A percentile compares a stretch with the other conserved stretches of the same genome.
Conservation (phyloP, 2,888 invertebrate species). For the Patella pellucida region DNA sequence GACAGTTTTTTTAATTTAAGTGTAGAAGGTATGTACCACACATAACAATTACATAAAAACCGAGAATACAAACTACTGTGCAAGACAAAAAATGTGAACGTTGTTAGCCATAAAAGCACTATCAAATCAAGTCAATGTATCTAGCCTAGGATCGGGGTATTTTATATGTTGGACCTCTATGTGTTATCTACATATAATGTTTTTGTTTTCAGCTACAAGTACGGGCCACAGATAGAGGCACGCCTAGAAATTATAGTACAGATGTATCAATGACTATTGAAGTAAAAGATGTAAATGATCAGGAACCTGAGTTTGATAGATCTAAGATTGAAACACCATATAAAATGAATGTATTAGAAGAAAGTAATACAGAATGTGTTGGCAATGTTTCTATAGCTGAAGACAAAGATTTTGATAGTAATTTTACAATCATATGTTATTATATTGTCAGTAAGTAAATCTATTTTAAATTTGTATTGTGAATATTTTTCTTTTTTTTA, state of each 20-base stretch:
- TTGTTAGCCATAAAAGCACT: too few species aligned
- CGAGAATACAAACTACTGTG: too few species aligned
- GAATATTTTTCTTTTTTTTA: not conserved
- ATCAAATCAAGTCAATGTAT: too few species aligned
- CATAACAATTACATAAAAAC: too few species aligned
- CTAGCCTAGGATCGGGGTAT: too few species aligned
- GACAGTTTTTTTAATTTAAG: too few species aligned
- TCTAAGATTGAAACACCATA: conserved; percentile 46
- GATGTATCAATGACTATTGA: conserved; percentile 79
- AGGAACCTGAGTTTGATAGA: conserved; percentile 62
- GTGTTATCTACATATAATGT: too few species aligned
- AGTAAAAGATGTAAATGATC: conserved; percentile 64
- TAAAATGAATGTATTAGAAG: conserved; percentile 47
- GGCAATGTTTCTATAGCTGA: conserved; percentile 73
- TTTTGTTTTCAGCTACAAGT: conserved; percentile 72
- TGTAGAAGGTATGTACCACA: too few species aligned
- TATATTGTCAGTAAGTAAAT: conserved; percentile 80
- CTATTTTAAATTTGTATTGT: conserved; percentile 1
- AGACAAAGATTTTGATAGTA: conserved; percentile 82
- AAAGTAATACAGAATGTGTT: conserved; percentile 34
- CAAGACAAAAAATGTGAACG: too few species aligned
- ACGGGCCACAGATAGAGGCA: conserved; percentile 83
- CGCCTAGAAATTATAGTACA: conserved; percentile 80
- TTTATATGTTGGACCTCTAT: too few species aligned
- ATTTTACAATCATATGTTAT: conserved; percentile 86